phyloP scores from a whole-genome alignment of 2,888 invertebrate species.

The Agonopterix arenella region DNA sequence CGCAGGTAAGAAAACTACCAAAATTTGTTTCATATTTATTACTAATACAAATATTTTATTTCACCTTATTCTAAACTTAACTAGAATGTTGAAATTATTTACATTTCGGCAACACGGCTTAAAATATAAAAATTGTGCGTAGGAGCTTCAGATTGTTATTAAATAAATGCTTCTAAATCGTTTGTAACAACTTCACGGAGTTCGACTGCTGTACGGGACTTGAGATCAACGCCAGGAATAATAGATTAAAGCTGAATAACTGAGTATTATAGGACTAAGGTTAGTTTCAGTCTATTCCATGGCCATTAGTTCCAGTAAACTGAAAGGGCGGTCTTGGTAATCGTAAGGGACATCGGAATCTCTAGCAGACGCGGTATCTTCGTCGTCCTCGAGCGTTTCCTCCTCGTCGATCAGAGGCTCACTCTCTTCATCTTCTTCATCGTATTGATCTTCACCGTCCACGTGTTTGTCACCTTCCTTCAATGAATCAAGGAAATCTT shows the following conservation, averaged over 20 bases:
- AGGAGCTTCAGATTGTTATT: constrained; percentile 11
- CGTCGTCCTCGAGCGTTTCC: constrained; percentile 20
- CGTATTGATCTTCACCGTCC: constrained; percentile 19
- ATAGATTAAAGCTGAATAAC: constrained; percentile 28
- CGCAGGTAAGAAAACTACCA: constrained; percentile 81
- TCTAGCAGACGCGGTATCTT: constrained; percentile 19
- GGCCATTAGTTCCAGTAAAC: constrained; percentile 61
- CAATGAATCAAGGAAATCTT: constrained; percentile 49
- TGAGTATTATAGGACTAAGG: constrained; percentile 22
- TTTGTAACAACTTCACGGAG: constrained; percentile 25
- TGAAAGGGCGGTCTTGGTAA: constrained; percentile 40
- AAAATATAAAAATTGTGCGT: constrained; percentile 6
- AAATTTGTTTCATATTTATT: constrained; percentile 26
- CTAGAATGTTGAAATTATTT: constrained; percentile 55
- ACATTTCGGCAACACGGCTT: constrained; percentile 44
- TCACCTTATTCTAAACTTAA: constrained; percentile 53
- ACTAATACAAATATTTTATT: constrained; percentile 38
- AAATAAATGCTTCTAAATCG: constrained; percentile 44
- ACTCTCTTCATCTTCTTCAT: constrained; percentile 28
- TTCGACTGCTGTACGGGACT: neutral
- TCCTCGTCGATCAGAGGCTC: constrained; percentile 21
- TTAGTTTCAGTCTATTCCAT: constrained; percentile 60
- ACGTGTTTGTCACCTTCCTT: constrained; percentile 24
- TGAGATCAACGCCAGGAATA: constrained; percentile 27
- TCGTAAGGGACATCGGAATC: constrained; percentile 22